Base-by-base conservation (phyloP, 1,140 invertebrate genomes). In the Sarcophaga peregrina region DNA sequence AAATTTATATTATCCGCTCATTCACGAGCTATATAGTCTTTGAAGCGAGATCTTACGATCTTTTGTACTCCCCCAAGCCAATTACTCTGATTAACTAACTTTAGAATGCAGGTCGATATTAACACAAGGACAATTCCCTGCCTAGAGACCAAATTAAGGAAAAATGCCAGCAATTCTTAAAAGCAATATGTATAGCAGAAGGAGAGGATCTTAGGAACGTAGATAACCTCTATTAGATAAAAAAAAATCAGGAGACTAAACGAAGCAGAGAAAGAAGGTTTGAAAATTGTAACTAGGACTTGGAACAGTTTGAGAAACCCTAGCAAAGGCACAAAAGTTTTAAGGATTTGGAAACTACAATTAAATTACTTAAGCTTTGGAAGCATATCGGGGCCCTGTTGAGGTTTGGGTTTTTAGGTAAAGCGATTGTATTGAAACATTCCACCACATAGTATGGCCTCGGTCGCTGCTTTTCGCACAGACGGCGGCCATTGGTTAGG, bases 381-480 rank as follows among this genome's bases (percentile, higher is more conserved):
- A 37, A 37, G 25, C 1, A 37, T 4, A 37, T 8, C 6, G 15
- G 15, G 15, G 25, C 47, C 75, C n/a, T 50, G 17, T 78, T 78
- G n/a, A 78, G 13, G 8, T 78, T 78, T 48, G 75, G 75, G 47
- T 25, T 7, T 78, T 78, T 50, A n/a, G 25, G 47, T 78, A 52
- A 17, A 17, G 9, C 15, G 13, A 17, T 78, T 78, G 25, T 25
- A 78, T 78, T 78, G 47, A 90, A 90, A 90, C 87, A 90, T 90
- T 90, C 89, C 89, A 86, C 89, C 89, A 84, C 88, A 90, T 84
- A 89, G 88, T 85, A 99, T 99, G 98, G 98, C 98, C 92, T 98
- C 98, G 93, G 98, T 99, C 92, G 98, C 98, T 92, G 98, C 98
- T 91, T 99, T 99, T 99, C 92, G 98, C 98, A 87, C 94, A 98